Conservation (phyloP, 2,113 vertebrate species). For the Plestiodon gilberti region DNA sequence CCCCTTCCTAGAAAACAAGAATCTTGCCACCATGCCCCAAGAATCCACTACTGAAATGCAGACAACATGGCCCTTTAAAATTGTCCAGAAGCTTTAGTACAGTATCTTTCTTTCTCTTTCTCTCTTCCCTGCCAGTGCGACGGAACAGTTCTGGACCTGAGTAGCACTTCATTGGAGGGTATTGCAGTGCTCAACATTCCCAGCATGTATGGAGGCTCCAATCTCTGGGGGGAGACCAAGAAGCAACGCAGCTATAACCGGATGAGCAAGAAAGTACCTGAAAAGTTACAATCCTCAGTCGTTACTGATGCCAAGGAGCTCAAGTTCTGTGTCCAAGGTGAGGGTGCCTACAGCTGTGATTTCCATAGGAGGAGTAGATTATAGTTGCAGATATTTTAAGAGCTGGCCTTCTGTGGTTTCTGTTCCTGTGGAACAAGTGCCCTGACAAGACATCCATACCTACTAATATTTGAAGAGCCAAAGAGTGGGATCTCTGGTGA, state of each 20-base stretch:
- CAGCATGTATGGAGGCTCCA: constrained; percentile 97
- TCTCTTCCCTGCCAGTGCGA: constrained; percentile 81
- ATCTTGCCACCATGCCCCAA: not conserved
- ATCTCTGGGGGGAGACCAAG: constrained; percentile 94
- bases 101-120: not conserved
- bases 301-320: constrained; percentile 91
- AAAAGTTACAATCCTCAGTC: constrained; percentile 72
- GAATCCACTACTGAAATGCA: not conserved
- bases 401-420: not conserved
- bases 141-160: constrained; percentile 89
- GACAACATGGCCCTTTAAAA: not conserved
- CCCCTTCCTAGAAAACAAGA: not conserved
- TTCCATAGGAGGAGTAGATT: not conserved
- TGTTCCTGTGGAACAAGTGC: not conserved
- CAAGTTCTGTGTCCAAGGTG: constrained; percentile 94
- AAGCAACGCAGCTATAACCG: constrained; percentile 87
- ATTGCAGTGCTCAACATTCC: constrained; percentile 96
- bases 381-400: not conserved
- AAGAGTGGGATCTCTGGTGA: not conserved
- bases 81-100: not conserved
- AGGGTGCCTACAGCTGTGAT: constrained; percentile 49
- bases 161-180: constrained; percentile 88
- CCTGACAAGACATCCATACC: not conserved
- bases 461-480: not conserved
- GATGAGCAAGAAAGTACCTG: constrained; percentile 85